These are phyloP conservation scores for Carapus acus DNA, from an alignment of 2,797 vertebrate species.

Conservation along the genomic window DNA sequence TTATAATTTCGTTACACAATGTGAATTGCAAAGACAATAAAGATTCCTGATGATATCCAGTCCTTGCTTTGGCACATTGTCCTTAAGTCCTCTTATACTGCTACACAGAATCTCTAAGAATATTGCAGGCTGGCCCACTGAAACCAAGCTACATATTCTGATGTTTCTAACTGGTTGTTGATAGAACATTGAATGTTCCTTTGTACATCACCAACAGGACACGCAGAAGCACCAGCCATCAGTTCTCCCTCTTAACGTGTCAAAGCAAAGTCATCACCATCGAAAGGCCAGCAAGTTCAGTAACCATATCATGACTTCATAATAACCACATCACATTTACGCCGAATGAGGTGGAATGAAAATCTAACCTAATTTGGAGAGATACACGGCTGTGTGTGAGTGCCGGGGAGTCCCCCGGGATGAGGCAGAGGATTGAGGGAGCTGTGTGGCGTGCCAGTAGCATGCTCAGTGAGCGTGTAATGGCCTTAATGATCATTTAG, in stretches of 20 bases:
- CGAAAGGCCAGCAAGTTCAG: conserved; percentile 54
- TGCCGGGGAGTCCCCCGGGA: conserved; percentile 65
- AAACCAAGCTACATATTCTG: background rate
- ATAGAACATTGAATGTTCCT: too few species aligned
- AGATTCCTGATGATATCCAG: conserved; percentile 40
- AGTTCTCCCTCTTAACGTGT: conserved; percentile 45
- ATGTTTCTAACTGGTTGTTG: background rate
- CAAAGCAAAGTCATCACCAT: conserved; percentile 52
- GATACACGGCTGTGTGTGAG: conserved; percentile 62
- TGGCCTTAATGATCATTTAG: conserved; percentile 73
- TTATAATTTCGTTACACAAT: too few species aligned
- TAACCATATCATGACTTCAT: conserved; percentile 68
- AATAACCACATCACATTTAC: conserved; percentile 68
- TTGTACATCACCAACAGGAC: background rate
- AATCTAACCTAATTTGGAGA: conserved; percentile 70
- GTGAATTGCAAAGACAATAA: too few species aligned
- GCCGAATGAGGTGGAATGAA: conserved; percentile 66
- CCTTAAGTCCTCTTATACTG: conserved; percentile 29
- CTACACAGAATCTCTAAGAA: conserved; percentile 17
- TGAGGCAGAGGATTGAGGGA: conserved; percentile 54
- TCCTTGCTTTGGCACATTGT: conserved; percentile 21
- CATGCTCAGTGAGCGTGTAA: conserved; percentile 67
- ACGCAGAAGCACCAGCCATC: conserved; percentile 30
- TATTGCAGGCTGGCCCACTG: conserved; percentile 33
- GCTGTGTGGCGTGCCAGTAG: conserved; percentile 52